phyloP scores from a whole-genome alignment of 2,888 invertebrate genomes.

The Cactoblastis cactorum region DNA sequence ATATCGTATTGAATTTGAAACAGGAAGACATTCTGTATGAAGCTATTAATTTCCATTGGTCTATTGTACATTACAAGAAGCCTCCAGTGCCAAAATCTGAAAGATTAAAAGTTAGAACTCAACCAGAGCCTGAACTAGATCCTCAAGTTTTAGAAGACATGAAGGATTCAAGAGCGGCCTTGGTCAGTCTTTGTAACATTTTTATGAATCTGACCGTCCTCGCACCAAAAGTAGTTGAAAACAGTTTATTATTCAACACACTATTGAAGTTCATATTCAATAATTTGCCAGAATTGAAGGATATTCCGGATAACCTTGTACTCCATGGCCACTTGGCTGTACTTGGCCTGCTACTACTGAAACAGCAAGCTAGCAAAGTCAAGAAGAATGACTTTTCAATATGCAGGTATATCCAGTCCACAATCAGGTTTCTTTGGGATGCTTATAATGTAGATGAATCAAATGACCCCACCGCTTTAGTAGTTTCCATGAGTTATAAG shows the following conservation, averaged over 20 bases:
- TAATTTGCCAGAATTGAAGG: constrained; percentile 90
- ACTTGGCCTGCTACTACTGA: constrained; percentile 88
- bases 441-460: constrained; percentile 94
- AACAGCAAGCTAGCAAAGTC: constrained; percentile 89
- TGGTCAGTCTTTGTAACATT: constrained; percentile 93
- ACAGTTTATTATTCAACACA: constrained; percentile 86
- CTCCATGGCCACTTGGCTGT: constrained; percentile 92
- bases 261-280: constrained; percentile 92
- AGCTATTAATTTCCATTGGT: constrained; percentile 90
- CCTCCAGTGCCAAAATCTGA: constrained; percentile 90
- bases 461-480: constrained; percentile 88
- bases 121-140: constrained; percentile 87
- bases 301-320: constrained; percentile 89
- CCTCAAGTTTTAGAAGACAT: constrained; percentile 88
- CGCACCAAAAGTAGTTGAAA: constrained; percentile 90
- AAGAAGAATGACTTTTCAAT: constrained; percentile 94
- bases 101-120: constrained; percentile 85
- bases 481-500: constrained; percentile 91
- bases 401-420: constrained; percentile 92
- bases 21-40: constrained; percentile 90
- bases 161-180: constrained; percentile 90
- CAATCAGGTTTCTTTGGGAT: constrained; percentile 95
- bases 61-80: constrained; percentile 90
- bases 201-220: constrained; percentile 95
- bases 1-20: constrained; percentile 86